These are phyloP conservation scores for Melanotaenia duboulayi DNA, from an alignment of 2,113 vertebrate species.

Conservation along the genomic window DNA sequence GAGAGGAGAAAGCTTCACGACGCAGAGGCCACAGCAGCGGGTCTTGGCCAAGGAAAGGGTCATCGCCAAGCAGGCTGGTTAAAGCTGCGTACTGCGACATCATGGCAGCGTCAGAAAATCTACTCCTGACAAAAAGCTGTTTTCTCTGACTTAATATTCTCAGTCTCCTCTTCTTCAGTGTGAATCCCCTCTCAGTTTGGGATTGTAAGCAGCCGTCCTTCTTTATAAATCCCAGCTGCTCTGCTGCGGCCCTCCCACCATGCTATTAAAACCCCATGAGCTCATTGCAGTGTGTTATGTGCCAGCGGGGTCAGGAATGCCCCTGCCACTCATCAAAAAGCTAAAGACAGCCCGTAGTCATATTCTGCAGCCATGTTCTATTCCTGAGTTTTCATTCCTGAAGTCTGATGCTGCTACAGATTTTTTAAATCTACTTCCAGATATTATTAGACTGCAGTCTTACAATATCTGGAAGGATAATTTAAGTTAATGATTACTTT, in stretches of 20 bases:
- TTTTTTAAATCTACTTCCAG: background rate
- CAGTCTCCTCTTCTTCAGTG: background rate
- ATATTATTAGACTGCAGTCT: too few relatives aligned
- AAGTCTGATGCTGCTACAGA: background rate
- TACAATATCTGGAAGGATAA: background rate
- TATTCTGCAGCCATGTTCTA: slow-evolving; percentile 10
- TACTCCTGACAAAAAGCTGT: background rate
- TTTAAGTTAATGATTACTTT: background rate
- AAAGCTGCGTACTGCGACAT: slow-evolving; percentile 65
- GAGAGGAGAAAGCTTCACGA: slow-evolving; percentile 40
- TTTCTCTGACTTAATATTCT: background rate
- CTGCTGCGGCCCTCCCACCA: background rate
- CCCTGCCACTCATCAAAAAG: slow-evolving; percentile 52
- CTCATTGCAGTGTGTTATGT: slow-evolving; percentile 61
- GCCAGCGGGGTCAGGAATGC: slow-evolving; percentile 52
- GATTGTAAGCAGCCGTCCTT: slow-evolving; percentile 1
- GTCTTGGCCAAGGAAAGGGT: slow-evolving; percentile 76
- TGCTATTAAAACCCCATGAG: slow-evolving; percentile 71
- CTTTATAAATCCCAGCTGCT: slow-evolving; percentile 56
- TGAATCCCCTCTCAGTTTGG: background rate
- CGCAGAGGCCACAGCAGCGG: slow-evolving; percentile 71
- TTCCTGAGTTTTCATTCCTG: background rate
- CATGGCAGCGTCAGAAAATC: slow-evolving; percentile 16
- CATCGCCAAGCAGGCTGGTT: slow-evolving; percentile 70
- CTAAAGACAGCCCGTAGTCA: slow-evolving; percentile 71